Evolutionary conservation across 1,140 invertebrate species (phyloP), one percentile per base, ranked within the genome.

Genomic region (Ostrea edulis): DNA sequence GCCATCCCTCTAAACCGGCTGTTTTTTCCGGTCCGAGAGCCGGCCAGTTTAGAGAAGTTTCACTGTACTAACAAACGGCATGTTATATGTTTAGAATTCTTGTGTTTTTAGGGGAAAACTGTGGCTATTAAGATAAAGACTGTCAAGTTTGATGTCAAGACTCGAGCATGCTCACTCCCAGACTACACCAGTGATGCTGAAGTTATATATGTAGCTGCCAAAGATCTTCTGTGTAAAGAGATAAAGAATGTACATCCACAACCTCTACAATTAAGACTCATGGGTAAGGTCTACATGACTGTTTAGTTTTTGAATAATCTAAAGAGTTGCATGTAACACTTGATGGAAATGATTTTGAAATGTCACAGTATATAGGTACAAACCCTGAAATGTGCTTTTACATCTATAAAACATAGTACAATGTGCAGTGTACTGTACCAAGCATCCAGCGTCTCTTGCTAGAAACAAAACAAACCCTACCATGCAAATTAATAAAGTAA

Each of bases 81-180:
- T 1, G 25, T 25, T 12, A 20, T n/a, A 14, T 83, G 52, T n/a
- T 52, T 53, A n/a, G 44, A 83, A n/a, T 83, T 51, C 22, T 44
- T 44, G 35, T 44, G 35, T 22, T 83, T 83, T 29, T 87, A 94
- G 93, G 95, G 95, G 0, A 95, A 95, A 90, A 94, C 94, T n/a
- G 94, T 96, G n/a, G 94, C 95, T 1, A 88, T 96, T 0, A 96
- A 96, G 91, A 90, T 96, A 20, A 96, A 96, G 92, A 95, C 95
- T 2, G 93, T 94, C 5, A 92, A 94, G 62, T 96, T 96, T 92
- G 93, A 95, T 83, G 93, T 96, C 0, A 95, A 94, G 84, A 96
- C 95, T 2, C 91, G 95, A 77, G 93, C 94, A 8, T 91, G 93
- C 54, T 94, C 95, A 51, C 85, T 96, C 22, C 65, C 91, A 17